phyloP scores from a whole-genome alignment of 2,888 invertebrate species.

The Corythucha ciliata region DNA sequence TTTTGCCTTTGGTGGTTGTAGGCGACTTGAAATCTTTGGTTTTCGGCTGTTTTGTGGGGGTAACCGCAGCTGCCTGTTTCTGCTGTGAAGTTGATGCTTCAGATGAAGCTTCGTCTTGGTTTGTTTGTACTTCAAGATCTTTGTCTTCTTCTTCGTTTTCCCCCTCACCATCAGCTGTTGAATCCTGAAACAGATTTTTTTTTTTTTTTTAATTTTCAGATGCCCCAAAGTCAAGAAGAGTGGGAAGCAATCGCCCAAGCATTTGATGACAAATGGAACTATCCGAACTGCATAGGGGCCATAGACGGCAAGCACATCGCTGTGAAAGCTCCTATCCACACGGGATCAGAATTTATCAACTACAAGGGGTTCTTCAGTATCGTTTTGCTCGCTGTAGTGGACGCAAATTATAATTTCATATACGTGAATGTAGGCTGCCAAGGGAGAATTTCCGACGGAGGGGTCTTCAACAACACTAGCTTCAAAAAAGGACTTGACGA shows the following conservation, averaged over 20 bases:
- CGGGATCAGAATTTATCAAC: slow-evolving; percentile 35
- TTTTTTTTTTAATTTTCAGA: slow-evolving; percentile 27
- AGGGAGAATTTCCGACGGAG: slow-evolving; percentile 34
- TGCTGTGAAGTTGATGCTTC: neutral
- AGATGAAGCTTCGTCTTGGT: neutral
- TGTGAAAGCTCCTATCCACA: slow-evolving; percentile 35
- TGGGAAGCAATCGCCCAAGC: slow-evolving; percentile 33
- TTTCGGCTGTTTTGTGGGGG: neutral
- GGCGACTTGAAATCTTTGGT: slow-evolving; percentile 10
- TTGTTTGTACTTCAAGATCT: neutral
- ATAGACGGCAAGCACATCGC: too few species aligned
- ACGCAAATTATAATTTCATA: slow-evolving; percentile 37
- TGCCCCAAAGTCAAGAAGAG: slow-evolving; percentile 30
- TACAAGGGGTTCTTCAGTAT: slow-evolving; percentile 36
- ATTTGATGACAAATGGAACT: slow-evolving; percentile 36
- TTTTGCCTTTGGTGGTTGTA: neutral
- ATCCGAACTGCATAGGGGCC: too few species aligned
- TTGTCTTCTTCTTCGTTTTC: slow-evolving; percentile 4
- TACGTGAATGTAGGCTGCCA: slow-evolving; percentile 37
- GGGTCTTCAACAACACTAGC: slow-evolving; percentile 6
- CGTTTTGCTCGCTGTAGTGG: slow-evolving; percentile 25
- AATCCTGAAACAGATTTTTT: slow-evolving; percentile 9
- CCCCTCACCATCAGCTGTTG: neutral
- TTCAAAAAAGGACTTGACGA: neutral
- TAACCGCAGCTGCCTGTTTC: neutral